phyloP scores from a whole-genome alignment of 35 echinoderm and acorn worm species.

The Ophiothrix spiculata region DNA sequence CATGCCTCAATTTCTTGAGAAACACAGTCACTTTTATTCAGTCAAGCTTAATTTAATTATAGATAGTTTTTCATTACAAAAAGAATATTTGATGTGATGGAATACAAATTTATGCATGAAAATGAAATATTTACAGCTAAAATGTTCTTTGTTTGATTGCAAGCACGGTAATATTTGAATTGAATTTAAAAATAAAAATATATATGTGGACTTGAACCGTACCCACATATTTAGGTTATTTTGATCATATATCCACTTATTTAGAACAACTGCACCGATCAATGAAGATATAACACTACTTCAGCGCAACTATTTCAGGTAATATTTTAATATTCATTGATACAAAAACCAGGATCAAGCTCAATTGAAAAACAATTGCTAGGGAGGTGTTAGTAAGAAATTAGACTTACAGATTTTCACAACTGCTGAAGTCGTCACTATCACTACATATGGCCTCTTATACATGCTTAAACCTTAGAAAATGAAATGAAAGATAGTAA shows the following conservation, averaged over 20 bases:
- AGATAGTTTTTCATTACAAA: neutral
- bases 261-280: neutral
- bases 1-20: neutral
- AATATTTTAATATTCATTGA: neutral
- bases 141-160: too few species aligned
- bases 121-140: too few species aligned
- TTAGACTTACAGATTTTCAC: neutral
- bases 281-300: neutral
- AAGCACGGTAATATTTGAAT: too few species aligned
- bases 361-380: neutral
- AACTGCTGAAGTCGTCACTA: too few species aligned
- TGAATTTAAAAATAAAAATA: too few species aligned
- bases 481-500: too few species aligned
- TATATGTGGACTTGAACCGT: too few species aligned
- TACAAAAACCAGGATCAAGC: conserved; percentile 4
- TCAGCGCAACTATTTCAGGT: neutral
- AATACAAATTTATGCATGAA: too few species aligned
- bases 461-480: too few species aligned
- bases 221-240: too few species aligned
- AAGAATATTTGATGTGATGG: neutral
- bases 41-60: neutral
- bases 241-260: too few species aligned
- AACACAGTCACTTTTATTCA: neutral
- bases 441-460: too few species aligned
- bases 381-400: neutral